Evolutionary conservation across 2,113 vertebrate genomes (phyloP).

Genomic region (Lycaon pictus): DNA sequence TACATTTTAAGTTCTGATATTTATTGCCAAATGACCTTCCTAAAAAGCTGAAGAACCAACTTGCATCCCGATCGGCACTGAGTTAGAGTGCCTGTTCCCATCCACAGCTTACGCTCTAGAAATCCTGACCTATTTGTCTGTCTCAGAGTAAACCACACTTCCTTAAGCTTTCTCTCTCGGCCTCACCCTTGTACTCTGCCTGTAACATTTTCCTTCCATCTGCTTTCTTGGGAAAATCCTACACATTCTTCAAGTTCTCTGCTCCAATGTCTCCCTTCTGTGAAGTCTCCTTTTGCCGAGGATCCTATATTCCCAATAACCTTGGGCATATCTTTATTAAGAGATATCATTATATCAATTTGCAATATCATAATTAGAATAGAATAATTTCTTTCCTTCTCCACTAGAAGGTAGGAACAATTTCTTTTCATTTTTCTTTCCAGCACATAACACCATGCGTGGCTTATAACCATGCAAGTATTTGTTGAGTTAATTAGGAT

Average conservation of each 20-base stretch:
- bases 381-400: not conserved
- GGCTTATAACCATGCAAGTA: not conserved
- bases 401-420: slow-evolving; percentile 20
- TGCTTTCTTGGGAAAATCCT: not conserved
- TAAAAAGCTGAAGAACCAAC: not conserved
- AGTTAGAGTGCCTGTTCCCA: not conserved
- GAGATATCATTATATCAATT: not conserved
- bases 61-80: not conserved
- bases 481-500: not conserved
- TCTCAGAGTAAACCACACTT: not conserved
- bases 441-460: not conserved
- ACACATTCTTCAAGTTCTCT: slow-evolving; percentile 9
- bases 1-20: not conserved
- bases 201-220: not conserved
- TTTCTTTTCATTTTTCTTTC: slow-evolving; percentile 26
- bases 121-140: not conserved
- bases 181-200: not conserved
- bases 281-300: not conserved
- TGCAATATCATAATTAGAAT: not conserved
- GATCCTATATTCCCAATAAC: not conserved
- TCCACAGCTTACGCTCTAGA: not conserved
- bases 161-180: not conserved
- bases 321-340: not conserved
- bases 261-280: not conserved
- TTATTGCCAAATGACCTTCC: not conserved